Percentiles rank a stretch among this genome's conserved stretches.
Evolutionary conservation across 1,140 invertebrate species (phyloP).

Genomic region (Scaptomyza hsui): DNA sequence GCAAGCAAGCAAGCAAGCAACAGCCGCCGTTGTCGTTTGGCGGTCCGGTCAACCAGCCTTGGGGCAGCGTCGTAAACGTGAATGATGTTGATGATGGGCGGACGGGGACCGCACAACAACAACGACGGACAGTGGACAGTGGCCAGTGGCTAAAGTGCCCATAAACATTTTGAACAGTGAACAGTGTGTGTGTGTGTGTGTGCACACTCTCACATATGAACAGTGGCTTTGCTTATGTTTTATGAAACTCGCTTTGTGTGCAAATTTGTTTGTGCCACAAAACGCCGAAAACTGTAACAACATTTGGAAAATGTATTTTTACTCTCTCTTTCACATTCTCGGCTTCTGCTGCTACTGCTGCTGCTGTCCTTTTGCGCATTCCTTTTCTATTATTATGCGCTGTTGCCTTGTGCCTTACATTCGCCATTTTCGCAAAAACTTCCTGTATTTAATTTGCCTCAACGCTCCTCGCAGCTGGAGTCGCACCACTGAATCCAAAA

Average conservation of each 20-base stretch:
- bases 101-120: constrained; percentile 51
- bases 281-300: constrained; percentile 50
- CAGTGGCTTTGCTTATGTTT: constrained; percentile 36
- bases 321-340: not conserved
- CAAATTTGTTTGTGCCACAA: constrained; percentile 56
- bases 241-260: constrained; percentile 59
- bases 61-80: constrained; percentile 65
- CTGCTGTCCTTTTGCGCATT: constrained; percentile 36
- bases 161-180: constrained; percentile 65
- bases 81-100: constrained; percentile 73
- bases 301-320: constrained; percentile 35
- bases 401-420: constrained; percentile 55
- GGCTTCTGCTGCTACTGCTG: not conserved
- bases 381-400: constrained; percentile 65
- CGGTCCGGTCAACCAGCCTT: constrained; percentile 40
- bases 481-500: constrained; percentile 28
- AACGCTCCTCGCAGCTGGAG: constrained; percentile 40
- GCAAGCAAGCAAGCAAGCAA: too few species aligned
- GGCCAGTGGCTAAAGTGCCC: constrained; percentile 67
- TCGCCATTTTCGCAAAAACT: constrained; percentile 58
- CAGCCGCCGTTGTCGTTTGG: too few species aligned
- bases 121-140: constrained; percentile 15
- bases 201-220: constrained; percentile 3
- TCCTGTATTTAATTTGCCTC: constrained; percentile 75
- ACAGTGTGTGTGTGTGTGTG: too few species aligned